A percentile compares a stretch with the other conserved stretches of the same genome.
phyloP scores from a whole-genome alignment of 2,113 vertebrate genomes.

The human (Homo sapiens) region GRCh38 chr12:117440501-117441000 shows the following conservation, averaged over 20 bases:
- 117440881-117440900: fast-evolving
- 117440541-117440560: constrained; percentile 25
- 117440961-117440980: background rate
- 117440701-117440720: fast-evolving
- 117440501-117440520: background rate
- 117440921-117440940: fast-evolving
- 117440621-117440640: background rate
- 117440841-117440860: background rate
- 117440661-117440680: too few relatives aligned
- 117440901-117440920: background rate
- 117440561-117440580: constrained; percentile 8
- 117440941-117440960: fast-evolving
- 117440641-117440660: background rate
- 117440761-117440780: background rate
- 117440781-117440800: background rate
- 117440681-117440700: background rate
- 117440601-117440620: fast-evolving
- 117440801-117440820: background rate
- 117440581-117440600: background rate
- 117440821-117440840: background rate
- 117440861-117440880: background rate
- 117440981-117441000: fast-evolving
- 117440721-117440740: background rate
- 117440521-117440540: background rate
- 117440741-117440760: fast-evolving